Percentiles rank a stretch among this genome's conserved stretches.
Conservation (phyloP, 2,888 invertebrate species). For the Cheilosia soror region DNA sequence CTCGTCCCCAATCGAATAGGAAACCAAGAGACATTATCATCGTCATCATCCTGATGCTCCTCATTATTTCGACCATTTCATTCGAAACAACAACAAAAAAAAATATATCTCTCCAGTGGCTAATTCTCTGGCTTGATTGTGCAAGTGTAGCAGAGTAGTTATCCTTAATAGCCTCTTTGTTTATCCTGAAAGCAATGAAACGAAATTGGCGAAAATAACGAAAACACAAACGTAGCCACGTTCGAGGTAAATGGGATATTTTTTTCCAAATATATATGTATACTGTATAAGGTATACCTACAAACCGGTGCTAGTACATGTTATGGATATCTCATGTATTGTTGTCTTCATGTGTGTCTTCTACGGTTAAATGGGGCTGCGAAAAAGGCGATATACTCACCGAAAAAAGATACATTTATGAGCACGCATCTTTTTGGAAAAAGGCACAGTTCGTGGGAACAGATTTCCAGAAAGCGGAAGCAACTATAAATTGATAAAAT, state of each 20-base stretch:
- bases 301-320: too few species aligned
- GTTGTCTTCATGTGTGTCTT: too few species aligned
- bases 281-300: too few species aligned
- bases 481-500: too few species aligned
- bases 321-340: too few species aligned
- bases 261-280: not conserved
- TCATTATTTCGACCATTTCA: constrained; percentile 57
- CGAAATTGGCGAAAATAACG: constrained; percentile 57
- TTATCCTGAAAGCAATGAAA: constrained; percentile 63
- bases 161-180: constrained; percentile 63
- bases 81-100: constrained; percentile 21
- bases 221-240: constrained; percentile 46
- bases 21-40: constrained; percentile 43
- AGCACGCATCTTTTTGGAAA: too few species aligned
- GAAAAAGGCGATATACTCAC: too few species aligned
- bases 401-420: too few species aligned
- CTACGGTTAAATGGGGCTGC: too few species aligned
- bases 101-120: constrained; percentile 54
- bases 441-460: too few species aligned
- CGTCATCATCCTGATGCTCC: constrained; percentile 36
- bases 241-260: constrained; percentile 38
- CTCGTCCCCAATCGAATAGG: constrained; percentile 7
- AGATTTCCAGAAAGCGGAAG: too few species aligned
- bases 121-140: constrained; percentile 61
- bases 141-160: constrained; percentile 52